Evolutionary conservation across 2,888 invertebrate species (phyloP), one percentile per base, ranked within the genome.

Genomic region (Pheosia gnoma): DNA sequence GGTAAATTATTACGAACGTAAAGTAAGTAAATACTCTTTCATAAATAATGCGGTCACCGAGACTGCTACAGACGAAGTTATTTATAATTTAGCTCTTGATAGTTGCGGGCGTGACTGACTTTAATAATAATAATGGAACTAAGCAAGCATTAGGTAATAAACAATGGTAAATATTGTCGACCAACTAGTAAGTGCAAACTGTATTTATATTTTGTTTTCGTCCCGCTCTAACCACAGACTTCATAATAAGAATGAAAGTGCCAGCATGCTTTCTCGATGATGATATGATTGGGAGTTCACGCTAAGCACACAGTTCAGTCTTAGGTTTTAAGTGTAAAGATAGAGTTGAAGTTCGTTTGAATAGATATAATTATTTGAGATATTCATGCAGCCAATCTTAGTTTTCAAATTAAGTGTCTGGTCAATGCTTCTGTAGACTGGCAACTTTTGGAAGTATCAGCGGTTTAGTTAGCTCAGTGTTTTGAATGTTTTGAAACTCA

Each of bases 61-160:
- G 77, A 63, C 70, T 66, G 67, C 61, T 58, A 52, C 38, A 52
- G 36, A 39, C 52, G 56, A 56, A 39, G 55, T 55, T 70, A 70
- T 71, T 73, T 74, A 70, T 68, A 70, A 74, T 73, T 78, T 76
- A 70, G 68, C 72, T 74, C 69, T 68, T 72, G 72, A 78, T 73
- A 74, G 78, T 61, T 59, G 58, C 41, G 41, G 41, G 25, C 13
- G 77, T 76, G 77, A 69, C 77, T 70, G 74, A 71, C 71, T 67
- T 67, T 59, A 67, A 66, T 68, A 64, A 69, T 54, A 61, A 61
- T 64, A 61, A 59, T 58, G 59, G 59, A 59, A 59, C 61, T 64
- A 56, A 57, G 57, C 43, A 45, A 45, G 7, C 9, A 45, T 4
- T 7, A 9, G 10, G 43, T 8, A 41, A 5, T 41, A 7, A 41